Conservation (phyloP, 2,113 vertebrate genomes). For the Coracopsis vasa region DNA sequence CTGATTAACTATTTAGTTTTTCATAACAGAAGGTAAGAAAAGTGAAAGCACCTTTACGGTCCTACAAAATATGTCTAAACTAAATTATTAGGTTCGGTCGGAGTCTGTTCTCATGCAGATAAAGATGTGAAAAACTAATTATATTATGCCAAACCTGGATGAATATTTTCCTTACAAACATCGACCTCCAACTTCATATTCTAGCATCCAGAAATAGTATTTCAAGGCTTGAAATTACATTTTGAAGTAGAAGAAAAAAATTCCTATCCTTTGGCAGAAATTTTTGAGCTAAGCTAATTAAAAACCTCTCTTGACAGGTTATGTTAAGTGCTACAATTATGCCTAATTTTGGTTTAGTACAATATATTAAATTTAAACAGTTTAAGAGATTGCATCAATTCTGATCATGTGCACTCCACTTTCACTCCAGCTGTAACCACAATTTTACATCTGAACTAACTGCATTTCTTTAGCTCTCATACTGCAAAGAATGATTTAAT, state of each 20-base stretch:
- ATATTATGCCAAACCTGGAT: background rate
- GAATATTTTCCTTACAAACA: background rate
- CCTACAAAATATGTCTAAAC: background rate
- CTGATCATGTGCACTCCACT: background rate
- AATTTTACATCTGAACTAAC: background rate
- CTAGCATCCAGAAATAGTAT: background rate
- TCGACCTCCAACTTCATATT: background rate
- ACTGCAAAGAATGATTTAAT: background rate
- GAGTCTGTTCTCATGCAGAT: background rate
- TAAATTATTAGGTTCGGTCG: background rate
- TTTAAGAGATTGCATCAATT: slow-evolving; percentile 8
- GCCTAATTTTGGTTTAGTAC: slow-evolving; percentile 18
- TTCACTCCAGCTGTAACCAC: background rate
- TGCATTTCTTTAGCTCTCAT: background rate
- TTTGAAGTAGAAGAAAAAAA: background rate
- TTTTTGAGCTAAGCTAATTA: slow-evolving; percentile 3
- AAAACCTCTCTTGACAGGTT: slow-evolving; percentile 21
- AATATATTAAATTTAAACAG: slow-evolving; percentile 23
- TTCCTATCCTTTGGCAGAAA: background rate
- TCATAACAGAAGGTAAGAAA: background rate
- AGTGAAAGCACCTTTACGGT: background rate
- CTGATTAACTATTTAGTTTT: background rate
- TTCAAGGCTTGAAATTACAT: background rate
- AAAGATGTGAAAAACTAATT: background rate
- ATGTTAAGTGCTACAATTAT: slow-evolving; percentile 24